Percentiles rank a stretch among this genome's conserved stretches.
Conservation (phyloP, 92 coral and sea anemone species). For the Plumapathes pennacea region DNA sequence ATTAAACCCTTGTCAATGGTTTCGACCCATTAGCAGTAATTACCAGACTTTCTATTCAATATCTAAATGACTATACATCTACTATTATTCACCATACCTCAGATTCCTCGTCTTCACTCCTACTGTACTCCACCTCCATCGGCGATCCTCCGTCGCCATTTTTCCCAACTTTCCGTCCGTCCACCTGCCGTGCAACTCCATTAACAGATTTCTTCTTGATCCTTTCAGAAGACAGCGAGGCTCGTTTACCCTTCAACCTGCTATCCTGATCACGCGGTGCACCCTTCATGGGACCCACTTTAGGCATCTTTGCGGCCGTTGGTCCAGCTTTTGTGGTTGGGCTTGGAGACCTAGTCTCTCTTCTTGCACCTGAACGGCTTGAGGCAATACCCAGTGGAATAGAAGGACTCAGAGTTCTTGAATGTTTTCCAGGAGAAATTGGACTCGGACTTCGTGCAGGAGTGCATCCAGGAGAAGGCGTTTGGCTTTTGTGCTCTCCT, state of each 20-base stretch:
- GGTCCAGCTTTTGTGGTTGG: conserved; percentile 14
- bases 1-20: too few species aligned
- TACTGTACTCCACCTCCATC: conserved; percentile 65
- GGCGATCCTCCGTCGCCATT: conserved; percentile 20
- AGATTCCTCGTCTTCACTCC: conserved; percentile 62
- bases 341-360: conserved; percentile 22
- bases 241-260: conserved; percentile 23
- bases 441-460: too few species aligned
- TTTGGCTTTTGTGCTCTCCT: too few species aligned
- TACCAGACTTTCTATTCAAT: too few species aligned
- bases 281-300: conserved; percentile 3
- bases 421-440: too few species aligned
- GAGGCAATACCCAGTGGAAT: too few species aligned
- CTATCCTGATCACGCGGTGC: conserved; percentile 11
- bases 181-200: conserved; percentile 6
- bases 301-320: conserved; percentile 25
- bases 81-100: conserved; percentile 53
- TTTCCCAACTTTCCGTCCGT: conserved; percentile 13
- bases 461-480: too few species aligned
- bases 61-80: too few species aligned
- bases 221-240: conserved; percentile 42
- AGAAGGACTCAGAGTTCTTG: too few species aligned
- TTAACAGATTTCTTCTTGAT: conserved; percentile 26
- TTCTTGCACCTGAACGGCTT: too few species aligned
- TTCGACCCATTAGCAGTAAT: too few species aligned